Base-by-base conservation (phyloP, 37 sponge, comb jelly and placozoan genomes). In the Mnemiopsis leidyi region DNA sequence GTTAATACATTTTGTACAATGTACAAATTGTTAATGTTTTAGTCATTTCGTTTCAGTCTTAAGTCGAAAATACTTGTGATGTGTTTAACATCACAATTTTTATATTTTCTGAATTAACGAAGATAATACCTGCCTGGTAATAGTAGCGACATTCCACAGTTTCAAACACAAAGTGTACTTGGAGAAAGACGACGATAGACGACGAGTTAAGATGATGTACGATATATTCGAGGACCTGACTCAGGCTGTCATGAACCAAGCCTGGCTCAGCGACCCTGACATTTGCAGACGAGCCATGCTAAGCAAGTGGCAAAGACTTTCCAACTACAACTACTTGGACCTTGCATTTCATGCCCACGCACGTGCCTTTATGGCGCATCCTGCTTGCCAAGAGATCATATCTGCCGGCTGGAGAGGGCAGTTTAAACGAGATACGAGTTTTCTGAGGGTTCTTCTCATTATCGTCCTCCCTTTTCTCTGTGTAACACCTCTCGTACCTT, bases 361-460 rank as follows among this genome's bases (percentile, higher is more conserved):
- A 7, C 36, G 82, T 9, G 29, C 20, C 9, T 79, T 79, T 23
- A 35, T 79, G 38, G 82, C 82, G 23, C 82, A 79, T 23, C 82
- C 82, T 1, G 82, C 82, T 23, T 79, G 82, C 21, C 82, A 79
- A 36, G 82, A 79, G 36, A 79, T 79, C 33, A 79, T 79, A 79
- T 79, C 82, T 36, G 36, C 36, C 7, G 82, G 82, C 1, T 79
- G 82, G 82, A 28, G 82, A 36, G 82, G 82, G 1, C 23, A 79
- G 82, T 79, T 79, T 32, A 79, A 79, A 79, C 26, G 38, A 30
- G 82, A 79, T 32, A 79, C 82, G 9, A 79, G 82, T 16, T 16
- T 79, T 29, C 2, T 16, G 23, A 36, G 38, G 37, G 36, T 79
- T 0, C 23, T 79, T 2, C 33, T 79, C 7, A 35, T 79, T 32